Base-by-base conservation (phyloP, 2,797 vertebrate species). In the Platalea minor region DNA sequence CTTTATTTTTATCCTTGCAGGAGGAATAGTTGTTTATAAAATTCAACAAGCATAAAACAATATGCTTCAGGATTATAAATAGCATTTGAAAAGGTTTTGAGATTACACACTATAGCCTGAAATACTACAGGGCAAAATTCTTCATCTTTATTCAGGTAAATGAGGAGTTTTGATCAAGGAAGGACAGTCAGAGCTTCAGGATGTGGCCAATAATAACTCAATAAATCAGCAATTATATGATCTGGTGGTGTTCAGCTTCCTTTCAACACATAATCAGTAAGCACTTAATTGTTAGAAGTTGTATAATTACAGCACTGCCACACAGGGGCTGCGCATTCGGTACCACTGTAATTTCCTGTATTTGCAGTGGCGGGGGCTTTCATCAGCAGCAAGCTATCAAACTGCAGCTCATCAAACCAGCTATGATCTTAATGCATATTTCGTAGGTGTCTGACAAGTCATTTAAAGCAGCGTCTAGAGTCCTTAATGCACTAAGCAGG, bases 71-170 rank as follows among this genome's bases (percentile, higher is more conserved):
- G 92, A 95, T 80, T 91, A 87, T 95, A 94, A 91, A 91, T 29
- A 96, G 70, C 96, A 82, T 94, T 90, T 92, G 92, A 87, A 96
- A 96, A 95, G 91, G 91, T 95, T 95, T 94, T 48, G 91, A 74
- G 90, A 91, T 78, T 92, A 56, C 68, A 93, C 81, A 50, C 90
- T 70, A 16, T 53, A 28, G 56, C 96, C 88, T 70, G 77, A 82
- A 87, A 89, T 31, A 56, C 95, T 77, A 63, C 57, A 74, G 86
- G 93, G 91, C 88, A 86, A 78, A 95, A 93, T 75, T 85, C 90
- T 83, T 92, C 95, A 33, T 82, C 77, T 89, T 80, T 72, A 33
- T 53, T 70, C 78, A 91, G 95, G 77, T 85, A 85, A 91, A 87
- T 9, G 64, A 93, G 77, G 80, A 82, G 74, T 60, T 96, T 63